These are phyloP conservation scores for Schizaphis graminum DNA, from an alignment of 2,888 invertebrate species.

Conservation along the genomic window DNA sequence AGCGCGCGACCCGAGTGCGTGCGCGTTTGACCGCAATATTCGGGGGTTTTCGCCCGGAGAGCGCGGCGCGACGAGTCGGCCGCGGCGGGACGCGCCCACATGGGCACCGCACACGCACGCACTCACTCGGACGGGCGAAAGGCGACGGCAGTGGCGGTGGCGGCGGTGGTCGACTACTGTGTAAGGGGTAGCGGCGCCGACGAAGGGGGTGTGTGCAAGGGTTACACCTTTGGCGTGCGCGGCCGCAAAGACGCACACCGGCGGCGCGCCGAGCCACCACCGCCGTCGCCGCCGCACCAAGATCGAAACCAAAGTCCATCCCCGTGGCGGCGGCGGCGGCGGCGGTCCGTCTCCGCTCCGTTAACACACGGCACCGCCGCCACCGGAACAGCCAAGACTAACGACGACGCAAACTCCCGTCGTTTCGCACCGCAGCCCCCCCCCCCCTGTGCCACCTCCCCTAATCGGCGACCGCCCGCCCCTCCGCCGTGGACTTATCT, in stretches of 20 bases:
- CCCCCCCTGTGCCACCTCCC: background rate
- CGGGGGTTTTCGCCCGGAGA: slow-evolving; percentile 52
- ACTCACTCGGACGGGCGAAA: background rate
- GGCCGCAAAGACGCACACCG: slow-evolving; percentile 62
- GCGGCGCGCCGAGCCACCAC: slow-evolving; percentile 40
- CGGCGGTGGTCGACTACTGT: background rate
- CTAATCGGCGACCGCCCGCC: background rate
- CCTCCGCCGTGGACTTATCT: background rate
- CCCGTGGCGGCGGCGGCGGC: slow-evolving; percentile 55
- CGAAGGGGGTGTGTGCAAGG: slow-evolving; percentile 33
- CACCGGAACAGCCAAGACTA: slow-evolving; percentile 38
- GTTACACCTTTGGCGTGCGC: slow-evolving; percentile 65
- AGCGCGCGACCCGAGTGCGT: slow-evolving; percentile 48
- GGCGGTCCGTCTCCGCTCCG: slow-evolving; percentile 40
- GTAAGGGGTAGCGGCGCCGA: background rate
- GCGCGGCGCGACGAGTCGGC: slow-evolving; percentile 31
- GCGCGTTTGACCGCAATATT: slow-evolving; percentile 64
- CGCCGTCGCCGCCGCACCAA: slow-evolving; percentile 50
- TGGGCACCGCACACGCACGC: slow-evolving; percentile 42
- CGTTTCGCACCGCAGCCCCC: slow-evolving; percentile 9
- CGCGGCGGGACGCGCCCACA: slow-evolving; percentile 63
- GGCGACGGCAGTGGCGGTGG: background rate
- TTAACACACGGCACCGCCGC: slow-evolving; percentile 2
- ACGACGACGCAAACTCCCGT: slow-evolving; percentile 43
- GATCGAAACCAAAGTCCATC: slow-evolving; percentile 64